These are phyloP conservation scores for Lordiphosa mommai DNA, from an alignment of 1,140 invertebrate genomes.

Conservation along the genomic window DNA sequence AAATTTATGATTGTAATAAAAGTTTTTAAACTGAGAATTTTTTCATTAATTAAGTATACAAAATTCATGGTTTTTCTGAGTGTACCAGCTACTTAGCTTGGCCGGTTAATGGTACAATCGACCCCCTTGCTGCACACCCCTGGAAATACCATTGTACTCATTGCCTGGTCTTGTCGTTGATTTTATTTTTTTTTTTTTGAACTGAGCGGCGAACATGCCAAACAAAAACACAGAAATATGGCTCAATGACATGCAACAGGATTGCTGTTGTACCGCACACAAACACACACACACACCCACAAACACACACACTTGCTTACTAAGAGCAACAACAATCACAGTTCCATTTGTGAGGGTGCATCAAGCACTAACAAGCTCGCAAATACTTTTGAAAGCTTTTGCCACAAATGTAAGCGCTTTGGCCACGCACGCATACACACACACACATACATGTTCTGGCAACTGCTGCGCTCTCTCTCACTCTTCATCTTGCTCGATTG, in stretches of 20 bases:
- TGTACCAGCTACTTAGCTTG: constrained; percentile 20
- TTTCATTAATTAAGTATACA: neutral
- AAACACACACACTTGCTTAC: constrained; percentile 5
- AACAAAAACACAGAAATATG: constrained; percentile 66
- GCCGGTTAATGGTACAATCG: constrained; percentile 24
- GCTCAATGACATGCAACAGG: constrained; percentile 75
- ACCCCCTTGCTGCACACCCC: neutral
- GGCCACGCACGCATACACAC: constrained; percentile 27
- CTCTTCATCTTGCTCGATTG: neutral
- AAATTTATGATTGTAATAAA: too few relatives aligned
- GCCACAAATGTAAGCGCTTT: constrained; percentile 67
- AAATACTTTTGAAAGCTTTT: constrained; percentile 74
- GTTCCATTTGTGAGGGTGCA: constrained; percentile 38
- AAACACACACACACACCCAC: constrained; percentile 21
- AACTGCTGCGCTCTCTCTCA: neutral
- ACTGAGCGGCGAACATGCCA: constrained; percentile 47
- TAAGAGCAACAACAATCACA: constrained; percentile 30
- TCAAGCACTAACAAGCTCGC: constrained; percentile 65
- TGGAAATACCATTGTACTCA: constrained; percentile 55
- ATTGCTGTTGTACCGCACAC: constrained; percentile 23
- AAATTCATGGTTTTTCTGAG: neutral
- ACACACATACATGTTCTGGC: neutral
- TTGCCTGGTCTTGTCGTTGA: constrained; percentile 2
- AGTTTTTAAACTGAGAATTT: too few relatives aligned
- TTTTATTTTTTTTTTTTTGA: constrained; percentile 15